Conservation (phyloP, 2,888 invertebrate genomes). For the Ypsolopha scabrella region DNA sequence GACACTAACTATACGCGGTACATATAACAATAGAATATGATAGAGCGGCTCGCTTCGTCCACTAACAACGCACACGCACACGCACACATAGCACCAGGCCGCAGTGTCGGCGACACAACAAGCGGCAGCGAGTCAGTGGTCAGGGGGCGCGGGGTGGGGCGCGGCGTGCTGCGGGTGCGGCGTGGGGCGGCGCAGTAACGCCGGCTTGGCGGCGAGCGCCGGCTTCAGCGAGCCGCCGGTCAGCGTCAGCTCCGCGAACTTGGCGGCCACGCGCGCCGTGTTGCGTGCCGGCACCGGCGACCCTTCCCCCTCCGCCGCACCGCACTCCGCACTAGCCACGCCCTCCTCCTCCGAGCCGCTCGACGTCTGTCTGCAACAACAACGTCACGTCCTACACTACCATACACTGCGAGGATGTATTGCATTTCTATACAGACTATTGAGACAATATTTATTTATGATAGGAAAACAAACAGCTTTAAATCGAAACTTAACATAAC, state of each 20-base stretch:
- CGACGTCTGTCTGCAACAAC: background rate
- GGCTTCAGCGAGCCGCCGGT: conserved; percentile 78
- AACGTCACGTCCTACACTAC: background rate
- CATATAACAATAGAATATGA: too few species aligned
- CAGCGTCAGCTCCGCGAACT: conserved; percentile 74
- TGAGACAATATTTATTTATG: too few species aligned
- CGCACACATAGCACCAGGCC: too few species aligned
- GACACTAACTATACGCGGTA: too few species aligned
- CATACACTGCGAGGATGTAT: too few species aligned
- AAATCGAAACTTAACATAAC: too few species aligned
- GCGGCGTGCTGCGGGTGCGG: conserved; percentile 33
- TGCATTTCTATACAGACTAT: too few species aligned
- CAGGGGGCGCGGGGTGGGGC: conserved; percentile 9
- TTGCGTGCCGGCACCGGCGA: conserved; percentile 71
- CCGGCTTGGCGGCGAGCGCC: conserved; percentile 84
- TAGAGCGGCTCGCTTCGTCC: too few species aligned
- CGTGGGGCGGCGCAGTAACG: conserved; percentile 72
- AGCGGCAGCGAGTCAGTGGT: too few species aligned
- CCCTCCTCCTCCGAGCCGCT: background rate
- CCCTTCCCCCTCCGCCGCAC: conserved; percentile 13
- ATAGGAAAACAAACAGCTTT: too few species aligned
- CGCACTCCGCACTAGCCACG: background rate
- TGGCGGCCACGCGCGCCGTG: conserved; percentile 73
- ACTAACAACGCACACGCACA: too few species aligned
- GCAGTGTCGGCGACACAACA: too few species aligned